Percentiles rank a stretch among this genome's conserved stretches.
Evolutionary conservation across 2,888 invertebrate genomes (phyloP).

Genomic region (Hypomecis atomaria): DNA sequence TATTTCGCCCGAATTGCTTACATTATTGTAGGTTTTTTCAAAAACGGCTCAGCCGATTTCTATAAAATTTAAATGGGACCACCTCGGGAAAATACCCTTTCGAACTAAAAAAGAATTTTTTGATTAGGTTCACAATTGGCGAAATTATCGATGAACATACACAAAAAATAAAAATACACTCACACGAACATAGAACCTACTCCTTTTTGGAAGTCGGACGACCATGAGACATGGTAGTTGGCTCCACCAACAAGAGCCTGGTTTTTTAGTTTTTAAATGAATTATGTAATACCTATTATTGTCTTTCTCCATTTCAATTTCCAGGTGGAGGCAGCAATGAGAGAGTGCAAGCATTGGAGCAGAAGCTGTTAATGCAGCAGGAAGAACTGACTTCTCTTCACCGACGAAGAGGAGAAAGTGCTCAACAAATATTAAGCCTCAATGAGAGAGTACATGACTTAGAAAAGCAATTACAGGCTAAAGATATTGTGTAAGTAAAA

Average conservation of each 20-base stretch:
- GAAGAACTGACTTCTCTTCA: slow-evolving; percentile 97
- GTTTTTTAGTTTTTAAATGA: background rate
- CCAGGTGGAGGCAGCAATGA: slow-evolving; percentile 75
- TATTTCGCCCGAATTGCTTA: too few species aligned
- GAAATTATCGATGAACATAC: too few species aligned
- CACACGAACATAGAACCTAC: too few species aligned
- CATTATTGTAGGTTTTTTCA: too few species aligned
- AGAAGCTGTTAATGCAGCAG: slow-evolving; percentile 93
- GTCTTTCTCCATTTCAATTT: slow-evolving; percentile 36
- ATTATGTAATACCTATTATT: background rate
- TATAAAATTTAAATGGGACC: too few species aligned
- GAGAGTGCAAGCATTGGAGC: slow-evolving; percentile 90
- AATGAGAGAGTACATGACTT: slow-evolving; percentile 94
- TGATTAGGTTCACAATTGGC: too few species aligned
- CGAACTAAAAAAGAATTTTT: too few species aligned
- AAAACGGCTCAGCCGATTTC: too few species aligned
- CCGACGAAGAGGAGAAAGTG: slow-evolving; percentile 94
- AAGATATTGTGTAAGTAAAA: slow-evolving; percentile 87
- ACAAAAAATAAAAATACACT: too few species aligned
- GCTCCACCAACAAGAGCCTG: background rate
- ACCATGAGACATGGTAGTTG: background rate
- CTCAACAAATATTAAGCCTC: slow-evolving; percentile 96
- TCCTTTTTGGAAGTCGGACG: too few species aligned
- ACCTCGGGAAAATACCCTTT: too few species aligned
- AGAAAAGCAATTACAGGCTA: slow-evolving; percentile 89